Percentiles rank a stretch among this genome's conserved stretches.
phyloP scores from a whole-genome alignment of 2,113 vertebrate genomes.

The Datnioides undecimradiatus region DNA sequence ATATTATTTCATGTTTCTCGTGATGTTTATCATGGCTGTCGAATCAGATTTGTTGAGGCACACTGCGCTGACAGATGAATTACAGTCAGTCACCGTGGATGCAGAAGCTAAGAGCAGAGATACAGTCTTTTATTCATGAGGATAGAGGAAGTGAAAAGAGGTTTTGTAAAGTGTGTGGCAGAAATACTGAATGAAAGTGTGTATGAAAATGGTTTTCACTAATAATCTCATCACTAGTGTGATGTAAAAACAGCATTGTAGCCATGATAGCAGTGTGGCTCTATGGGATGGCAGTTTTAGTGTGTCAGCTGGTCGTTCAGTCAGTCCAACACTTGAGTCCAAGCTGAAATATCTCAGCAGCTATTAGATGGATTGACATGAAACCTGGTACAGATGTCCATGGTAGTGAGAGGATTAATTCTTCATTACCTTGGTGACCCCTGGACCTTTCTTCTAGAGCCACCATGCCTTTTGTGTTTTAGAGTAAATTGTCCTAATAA shows the following conservation, averaged over 20 bases:
- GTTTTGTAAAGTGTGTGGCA: conserved; percentile 9
- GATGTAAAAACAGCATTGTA: neutral
- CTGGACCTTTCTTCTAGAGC: neutral
- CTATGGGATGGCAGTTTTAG: neutral
- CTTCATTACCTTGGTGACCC: neutral
- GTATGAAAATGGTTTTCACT: neutral
- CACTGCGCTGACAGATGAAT: conserved; percentile 20
- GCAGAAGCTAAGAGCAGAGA: conserved; percentile 1
- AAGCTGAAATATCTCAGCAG: neutral
- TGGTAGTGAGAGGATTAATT: neutral
- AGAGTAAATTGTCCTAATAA: too few species aligned
- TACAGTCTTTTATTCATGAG: conserved; percentile 12
- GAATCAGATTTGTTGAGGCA: conserved; percentile 25
- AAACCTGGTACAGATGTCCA: too few species aligned
- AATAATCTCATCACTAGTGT: neutral
- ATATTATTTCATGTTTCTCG: conserved; percentile 3
- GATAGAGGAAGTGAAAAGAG: neutral
- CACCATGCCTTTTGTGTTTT: neutral
- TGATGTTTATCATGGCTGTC: conserved; percentile 26
- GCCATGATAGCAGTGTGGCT: neutral
- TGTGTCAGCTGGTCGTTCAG: neutral
- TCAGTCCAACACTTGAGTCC: neutral
- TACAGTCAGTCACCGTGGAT: neutral
- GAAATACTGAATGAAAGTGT: neutral
- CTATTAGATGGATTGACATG: neutral